Evolutionary conservation across 2,113 vertebrate species (phyloP), one percentile per base, ranked within the genome.

Genomic region (Oophaga pumilio): DNA sequence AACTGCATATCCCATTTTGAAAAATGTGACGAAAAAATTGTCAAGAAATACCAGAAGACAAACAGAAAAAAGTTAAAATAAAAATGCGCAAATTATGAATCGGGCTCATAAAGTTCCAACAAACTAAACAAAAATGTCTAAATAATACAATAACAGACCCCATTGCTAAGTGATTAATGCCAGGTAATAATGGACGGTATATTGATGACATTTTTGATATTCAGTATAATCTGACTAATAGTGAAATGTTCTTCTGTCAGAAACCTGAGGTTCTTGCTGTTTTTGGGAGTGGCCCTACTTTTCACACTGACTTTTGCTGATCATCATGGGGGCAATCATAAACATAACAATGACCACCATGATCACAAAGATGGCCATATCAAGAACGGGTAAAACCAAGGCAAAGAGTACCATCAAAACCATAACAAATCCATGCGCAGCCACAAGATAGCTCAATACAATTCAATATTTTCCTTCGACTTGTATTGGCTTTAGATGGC

Each of bases 231-330:
- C 53, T 56, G 53, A 56, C 9, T 14, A 0, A 69, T 9, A 56
- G 53, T 9, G 53, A 56, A 56, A 14, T 68, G 49, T 73, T 74
- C 13, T 85, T 57, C 12, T 62, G 76, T 43, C 57, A 85, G 84
- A 52, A 88, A 92, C 91, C 96, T 96, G 95, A 89, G 60, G 79
- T 57, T 88, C 82, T 88, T 92, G 0, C 69, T 91, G 22, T 90
- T 90, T 88, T 88, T 91, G 56, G 53, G 53, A 56, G 53, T 56
- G 13, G 53, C 53, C 9, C 92, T 90, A 24, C 56, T 91, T 64
- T 69, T 90, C 85, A 86, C 82, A 28, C 76, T 50, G 50, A 60
- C 18, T 26, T 33, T 53, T 52, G 50, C n/a, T 87, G 89, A 33
- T 89, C 89, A 33, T 89, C 89, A 78, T 22, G 12, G 64, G 1